Evolutionary conservation across 2,797 vertebrate species (phyloP).

Genomic region (Syngnathus acus): DNA sequence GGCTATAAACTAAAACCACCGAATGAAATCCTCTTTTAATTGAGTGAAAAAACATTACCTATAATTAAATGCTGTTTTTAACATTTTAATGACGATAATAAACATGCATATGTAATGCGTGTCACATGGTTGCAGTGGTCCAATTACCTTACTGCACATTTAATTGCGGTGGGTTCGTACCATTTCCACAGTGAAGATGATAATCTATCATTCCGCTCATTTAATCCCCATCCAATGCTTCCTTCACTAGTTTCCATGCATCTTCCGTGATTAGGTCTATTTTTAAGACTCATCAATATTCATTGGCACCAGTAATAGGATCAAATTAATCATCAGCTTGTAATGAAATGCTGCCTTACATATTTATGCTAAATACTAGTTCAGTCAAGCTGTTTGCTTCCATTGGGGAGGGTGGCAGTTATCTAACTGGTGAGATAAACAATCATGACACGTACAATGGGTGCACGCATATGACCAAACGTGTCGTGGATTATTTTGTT

Average conservation of each 20-base stretch:
- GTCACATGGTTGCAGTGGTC: neutral
- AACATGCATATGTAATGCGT: neutral
- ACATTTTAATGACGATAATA: neutral
- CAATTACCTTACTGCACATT: neutral
- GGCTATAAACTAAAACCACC: neutral
- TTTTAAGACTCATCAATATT: slow-evolving; percentile 48
- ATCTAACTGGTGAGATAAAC: neutral
- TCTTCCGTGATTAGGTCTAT: slow-evolving; percentile 20
- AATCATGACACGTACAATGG: too few species aligned
- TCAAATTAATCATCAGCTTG: slow-evolving; percentile 40
- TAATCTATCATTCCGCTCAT: slow-evolving; percentile 13
- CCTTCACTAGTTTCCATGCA: slow-evolving; percentile 9
- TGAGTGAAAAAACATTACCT: neutral
- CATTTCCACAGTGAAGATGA: neutral
- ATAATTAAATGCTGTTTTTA: neutral
- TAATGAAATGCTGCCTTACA: slow-evolving; percentile 35
- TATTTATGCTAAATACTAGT: neutral
- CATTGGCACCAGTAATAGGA: slow-evolving; percentile 55
- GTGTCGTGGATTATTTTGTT: too few species aligned
- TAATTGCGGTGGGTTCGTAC: neutral
- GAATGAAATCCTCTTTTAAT: neutral
- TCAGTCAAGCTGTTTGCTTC: neutral
- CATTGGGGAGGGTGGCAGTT: neutral
- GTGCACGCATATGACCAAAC: too few species aligned
- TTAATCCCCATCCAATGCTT: slow-evolving; percentile 30